Conservation (phyloP, 2,113 vertebrate genomes). For the Gobiocypris rarus region DNA sequence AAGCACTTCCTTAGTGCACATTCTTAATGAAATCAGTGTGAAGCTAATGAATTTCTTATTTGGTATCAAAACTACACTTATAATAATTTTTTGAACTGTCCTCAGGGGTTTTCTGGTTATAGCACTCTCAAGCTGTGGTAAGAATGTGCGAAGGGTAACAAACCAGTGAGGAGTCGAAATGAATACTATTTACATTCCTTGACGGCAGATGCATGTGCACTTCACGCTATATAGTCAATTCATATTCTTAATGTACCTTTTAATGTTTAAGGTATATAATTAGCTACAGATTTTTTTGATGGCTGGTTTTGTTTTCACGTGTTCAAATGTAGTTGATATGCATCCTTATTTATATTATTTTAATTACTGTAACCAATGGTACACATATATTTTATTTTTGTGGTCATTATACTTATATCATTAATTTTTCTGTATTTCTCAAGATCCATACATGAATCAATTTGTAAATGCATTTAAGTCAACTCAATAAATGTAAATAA, state of each 20-base stretch:
- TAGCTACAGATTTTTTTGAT: not conserved
- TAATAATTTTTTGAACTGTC: not conserved
- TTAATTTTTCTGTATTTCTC: not conserved
- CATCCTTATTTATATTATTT: not conserved
- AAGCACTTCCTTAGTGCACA: not conserved
- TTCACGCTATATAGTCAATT: not conserved
- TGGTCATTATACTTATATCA: not conserved
- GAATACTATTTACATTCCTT: conserved; percentile 18
- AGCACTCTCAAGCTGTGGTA: conserved; percentile 5
- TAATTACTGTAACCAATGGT: not conserved
- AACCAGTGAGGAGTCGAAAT: not conserved
- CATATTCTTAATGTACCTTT: not conserved
- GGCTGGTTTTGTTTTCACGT: not conserved
- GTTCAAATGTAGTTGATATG: not conserved
- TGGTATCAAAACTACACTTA: not conserved
- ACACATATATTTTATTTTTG: not conserved
- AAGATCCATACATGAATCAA: not conserved
- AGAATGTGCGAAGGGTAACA: not conserved
- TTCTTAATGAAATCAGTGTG: not conserved
- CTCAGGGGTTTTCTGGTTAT: not conserved
- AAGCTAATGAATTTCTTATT: not conserved
- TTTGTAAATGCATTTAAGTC: not conserved
- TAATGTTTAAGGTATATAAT: not conserved
- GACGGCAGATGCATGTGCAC: not conserved
- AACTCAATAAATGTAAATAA: not conserved